Base-by-base conservation (phyloP, 2,888 invertebrate genomes). In the Tipula vernalis region DNA sequence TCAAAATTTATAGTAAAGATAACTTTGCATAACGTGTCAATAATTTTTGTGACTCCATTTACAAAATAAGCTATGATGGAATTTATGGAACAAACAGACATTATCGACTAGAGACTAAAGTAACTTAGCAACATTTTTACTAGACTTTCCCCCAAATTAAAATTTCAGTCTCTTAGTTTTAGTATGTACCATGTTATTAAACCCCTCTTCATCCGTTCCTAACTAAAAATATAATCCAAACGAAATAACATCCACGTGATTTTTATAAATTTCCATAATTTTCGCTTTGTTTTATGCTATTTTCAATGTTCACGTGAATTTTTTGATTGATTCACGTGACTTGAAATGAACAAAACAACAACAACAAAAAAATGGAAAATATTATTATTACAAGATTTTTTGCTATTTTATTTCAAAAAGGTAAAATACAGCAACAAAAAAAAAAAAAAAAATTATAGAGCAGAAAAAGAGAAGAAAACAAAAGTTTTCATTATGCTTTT, bases 321-420 rank as follows among this genome's bases (percentile, higher is more conserved):
- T 86, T 15, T 87, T 86, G 87, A 86, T 88, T 86, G 87, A 86
- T 87, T 87, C 88, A 88, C 88, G 88, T 88, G 88, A 88, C 87
- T 86, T 5, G 5, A 83, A 71, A 71, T 71, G 71, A 71, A 71
- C 71, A 71, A 71, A 28, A 5, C 51, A 57, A 57, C 51, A 57
- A 39, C 39, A 83, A 51, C 13, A 57, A 18, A 57, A 84, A 85
- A 86, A 87, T 86, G 86, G 83, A 42, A 71, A 71, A 71, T 28
- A 71, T 71, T 71, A 28, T 71, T 71, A 71, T 71, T 71, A 12
- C 71, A 71, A 28, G 8, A 86, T 86, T 44, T 44, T 28, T 13
- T 36, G 15, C 44, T 86, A 86, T 44, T 86, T 86, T 47, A 86
- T 86, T 12, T 44, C 28, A 36, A 28, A 47, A 44, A 12, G 86